Evolutionary conservation across 2,888 invertebrate genomes (phyloP).

Genomic region (Sarcophaga caerulescens): DNA sequence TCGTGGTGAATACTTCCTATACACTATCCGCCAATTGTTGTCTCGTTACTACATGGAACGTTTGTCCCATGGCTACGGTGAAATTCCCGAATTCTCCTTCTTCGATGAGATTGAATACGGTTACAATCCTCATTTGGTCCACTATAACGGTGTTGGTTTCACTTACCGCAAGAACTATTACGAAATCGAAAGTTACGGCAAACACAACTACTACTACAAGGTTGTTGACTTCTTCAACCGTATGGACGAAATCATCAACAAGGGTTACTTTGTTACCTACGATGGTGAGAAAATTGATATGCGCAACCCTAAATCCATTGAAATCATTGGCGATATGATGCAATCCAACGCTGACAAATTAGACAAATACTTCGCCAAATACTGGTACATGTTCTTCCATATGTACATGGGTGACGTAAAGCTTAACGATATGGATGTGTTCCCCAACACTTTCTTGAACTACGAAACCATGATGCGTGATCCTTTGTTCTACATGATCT

Average conservation of each 20-base stretch:
- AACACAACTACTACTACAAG: conserved; percentile 71
- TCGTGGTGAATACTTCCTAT: conserved; percentile 85
- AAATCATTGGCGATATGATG: conserved; percentile 83
- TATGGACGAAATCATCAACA: conserved; percentile 81
- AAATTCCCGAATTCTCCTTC: conserved; percentile 83
- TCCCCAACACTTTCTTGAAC: conserved; percentile 85
- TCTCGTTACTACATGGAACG: conserved; percentile 89
- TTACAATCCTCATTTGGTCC: conserved; percentile 84
- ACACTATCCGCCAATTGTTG: conserved; percentile 85
- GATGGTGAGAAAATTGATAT: conserved; percentile 72
- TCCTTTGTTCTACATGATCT: conserved; percentile 86
- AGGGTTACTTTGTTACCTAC: conserved; percentile 78
- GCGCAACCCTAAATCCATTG: conserved; percentile 80
- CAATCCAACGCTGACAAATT: conserved; percentile 81
- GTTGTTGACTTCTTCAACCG: conserved; percentile 77
- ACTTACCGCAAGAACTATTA: conserved; percentile 84
- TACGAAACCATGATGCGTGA: conserved; percentile 86
- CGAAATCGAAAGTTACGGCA: conserved; percentile 80
- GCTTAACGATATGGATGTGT: conserved; percentile 71
- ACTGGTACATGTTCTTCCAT: conserved; percentile 69
- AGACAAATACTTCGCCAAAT: conserved; percentile 71
- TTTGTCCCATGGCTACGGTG: conserved; percentile 85
- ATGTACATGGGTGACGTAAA: conserved; percentile 68
- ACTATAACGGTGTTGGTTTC: conserved; percentile 85
- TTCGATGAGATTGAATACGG: conserved; percentile 83